A percentile compares a stretch with the other conserved stretches of the same genome.
Evolutionary conservation across 2,113 vertebrate genomes (phyloP).

Genomic region (Cettia cetti): DNA sequence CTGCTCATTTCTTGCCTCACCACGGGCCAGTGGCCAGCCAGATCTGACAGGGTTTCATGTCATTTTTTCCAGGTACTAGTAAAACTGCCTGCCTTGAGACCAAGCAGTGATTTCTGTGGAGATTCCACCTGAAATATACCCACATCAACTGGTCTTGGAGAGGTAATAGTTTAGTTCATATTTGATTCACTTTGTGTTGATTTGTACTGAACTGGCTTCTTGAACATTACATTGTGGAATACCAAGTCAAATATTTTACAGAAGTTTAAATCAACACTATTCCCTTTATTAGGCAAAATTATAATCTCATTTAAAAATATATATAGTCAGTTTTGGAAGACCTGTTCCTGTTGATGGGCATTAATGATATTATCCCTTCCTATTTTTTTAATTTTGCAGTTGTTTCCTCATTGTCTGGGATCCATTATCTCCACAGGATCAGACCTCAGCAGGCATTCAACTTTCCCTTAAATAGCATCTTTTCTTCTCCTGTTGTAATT

Average conservation of each 20-base stretch:
- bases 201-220: neutral
- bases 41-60: neutral
- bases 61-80: neutral
- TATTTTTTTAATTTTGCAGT: neutral
- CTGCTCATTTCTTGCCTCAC: neutral
- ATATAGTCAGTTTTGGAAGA: neutral
- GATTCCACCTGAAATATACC: neutral
- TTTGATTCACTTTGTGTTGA: slow-evolving; percentile 24
- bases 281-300: slow-evolving; percentile 12
- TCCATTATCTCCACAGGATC: slow-evolving; percentile 3
- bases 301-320: neutral
- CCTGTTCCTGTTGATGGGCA: neutral
- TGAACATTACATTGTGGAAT: neutral
- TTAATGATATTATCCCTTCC: neutral
- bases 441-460: neutral
- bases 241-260: slow-evolving; percentile 38
- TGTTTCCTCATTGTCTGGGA: neutral
- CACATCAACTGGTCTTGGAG: neutral
- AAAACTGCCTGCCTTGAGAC: neutral
- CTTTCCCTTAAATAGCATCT: neutral
- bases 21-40: fast-evolving
- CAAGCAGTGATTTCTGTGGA: neutral
- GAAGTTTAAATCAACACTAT: slow-evolving; percentile 21
- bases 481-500: neutral
- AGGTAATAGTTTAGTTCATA: neutral